Evolutionary conservation across 2,113 vertebrate genomes (phyloP).

Genomic region (Craseonycteris thonglongyai): DNA sequence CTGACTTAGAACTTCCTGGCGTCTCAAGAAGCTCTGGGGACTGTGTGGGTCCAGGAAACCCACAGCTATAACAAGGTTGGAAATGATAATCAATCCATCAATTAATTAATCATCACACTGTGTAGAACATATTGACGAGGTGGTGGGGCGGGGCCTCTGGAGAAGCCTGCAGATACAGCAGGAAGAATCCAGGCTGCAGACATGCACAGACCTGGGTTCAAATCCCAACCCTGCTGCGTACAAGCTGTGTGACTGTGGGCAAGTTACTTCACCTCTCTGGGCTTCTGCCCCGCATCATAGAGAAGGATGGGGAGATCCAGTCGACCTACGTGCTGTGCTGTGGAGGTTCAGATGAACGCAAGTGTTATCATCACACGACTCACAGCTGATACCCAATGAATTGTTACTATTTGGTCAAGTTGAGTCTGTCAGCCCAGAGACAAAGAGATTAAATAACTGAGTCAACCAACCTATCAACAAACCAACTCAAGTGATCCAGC

Average conservation of each 20-base stretch:
- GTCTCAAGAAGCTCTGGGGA: not conserved
- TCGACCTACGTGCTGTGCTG: not conserved
- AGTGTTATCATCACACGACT: not conserved
- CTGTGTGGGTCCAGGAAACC: not conserved
- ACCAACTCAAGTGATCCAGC: not conserved
- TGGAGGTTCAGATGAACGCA: not conserved
- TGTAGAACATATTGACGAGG: not conserved
- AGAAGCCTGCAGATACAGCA: not conserved
- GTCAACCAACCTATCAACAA: not conserved
- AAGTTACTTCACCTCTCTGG: not conserved
- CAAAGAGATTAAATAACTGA: not conserved
- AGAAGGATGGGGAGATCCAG: not conserved
- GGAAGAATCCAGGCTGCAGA: not conserved
- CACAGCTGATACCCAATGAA: not conserved
- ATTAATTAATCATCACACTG: not conserved
- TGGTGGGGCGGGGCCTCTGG: not conserved
- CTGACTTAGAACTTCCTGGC: not conserved
- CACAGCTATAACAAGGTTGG: not conserved
- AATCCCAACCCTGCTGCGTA: not conserved
- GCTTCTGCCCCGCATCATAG: not conserved
- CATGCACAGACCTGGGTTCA: not conserved
- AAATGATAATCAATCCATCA: too few relatives aligned
- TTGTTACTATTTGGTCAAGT: not conserved
- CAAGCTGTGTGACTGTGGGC: not conserved
- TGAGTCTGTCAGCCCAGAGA: not conserved